Evolutionary conservation across 2,113 vertebrate genomes (phyloP), one percentile per base, ranked within the genome.

Genomic region (Spermophilus dauricus): DNA sequence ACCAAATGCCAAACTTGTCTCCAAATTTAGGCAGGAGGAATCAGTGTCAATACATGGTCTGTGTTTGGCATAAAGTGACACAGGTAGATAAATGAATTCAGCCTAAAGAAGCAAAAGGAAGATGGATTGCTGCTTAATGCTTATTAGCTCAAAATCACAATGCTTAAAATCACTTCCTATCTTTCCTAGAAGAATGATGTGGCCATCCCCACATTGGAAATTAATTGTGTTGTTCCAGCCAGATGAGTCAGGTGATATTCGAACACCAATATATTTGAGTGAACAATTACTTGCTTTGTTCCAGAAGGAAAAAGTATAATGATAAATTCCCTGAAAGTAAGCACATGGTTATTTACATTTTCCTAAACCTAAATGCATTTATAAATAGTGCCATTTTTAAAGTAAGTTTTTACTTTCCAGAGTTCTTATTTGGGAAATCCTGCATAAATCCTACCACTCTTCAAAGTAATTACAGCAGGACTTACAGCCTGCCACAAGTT

Each of bases 371-470:
- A 9, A 89, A 28, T 32, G 45, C 10, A 48, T 75, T 89, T 87
- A 39, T 34, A 91, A 76, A 83, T 73, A 91, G 65, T 78, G 11
- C 1, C 61, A 22, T 26, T 53, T 97, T 91, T 80, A 48, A 89
- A 22, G n/a, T 45, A 73, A 89, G 24, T 81, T 22, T 87, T 65
- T 87, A 42, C 30, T 93, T 94, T 88, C 67, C 56, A 95, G 73
- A 70, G 39, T 67, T 85, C 26, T 86, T 26, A 67, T 26, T 24
- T 8, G 13, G 22, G 18, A 96, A 83, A 92, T 65, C 26, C 48
- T 92, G 4, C n/a, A 63, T 11, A n/a, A 28, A 37, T 2, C 22
- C 24, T 56, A 37, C 13, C 76, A 70, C 56, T 4, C 48, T 32
- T 51, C 82, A 18, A 76, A 86, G 16, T 73, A 37, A 76, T 20